Base-by-base conservation (phyloP, 2,797 vertebrate species). In the Discoglossus pictus region DNA sequence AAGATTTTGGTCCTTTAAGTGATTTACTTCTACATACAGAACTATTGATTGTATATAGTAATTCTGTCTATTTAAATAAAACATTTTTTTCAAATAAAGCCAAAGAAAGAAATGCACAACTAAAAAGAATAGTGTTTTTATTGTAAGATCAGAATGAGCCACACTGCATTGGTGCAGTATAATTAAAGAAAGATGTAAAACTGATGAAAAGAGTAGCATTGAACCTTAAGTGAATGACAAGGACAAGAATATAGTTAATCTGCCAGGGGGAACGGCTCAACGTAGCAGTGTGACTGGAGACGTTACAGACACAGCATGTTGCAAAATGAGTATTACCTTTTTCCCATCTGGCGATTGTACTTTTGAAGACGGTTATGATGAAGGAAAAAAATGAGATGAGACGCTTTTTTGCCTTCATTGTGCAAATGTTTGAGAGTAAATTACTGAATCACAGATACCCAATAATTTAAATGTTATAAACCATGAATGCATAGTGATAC, bases 251-350 rank as follows among this genome's bases (percentile, higher is more conserved):
- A 25, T 15, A 25, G 23, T 25, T 48, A 25, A 24, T 25, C 46
- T 24, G 21, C 13, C 21, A 48, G 46, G 21, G 21, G 23, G 11
- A 23, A 23, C 18, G 9, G 21, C 25, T 48, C 46, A 43, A 16
- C 6, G 40, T 18, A 43, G 10, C 40, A 43, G 40, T 43, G 40
- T 43, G 3, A 43, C 46, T 7, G 13, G 12, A 23, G n/a, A 48
- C 46, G 24, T 48, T 48, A 48, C 12, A 48, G 46, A 48, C 35
- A 36, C 46, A 48, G 46, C 46, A 24, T 48, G 46, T n/a, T 48
- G 46, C 23, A 48, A 48, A 48, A 48, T 48, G 46, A 48, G 21
- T 48, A 48, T 48, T 24, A 48, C 21, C 46, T 48, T 48, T 48
- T 48, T 23, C 43, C 46, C 46, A 48, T 48, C 46, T 48, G 46